Base-by-base conservation (phyloP, 2,113 vertebrate genomes). In the Chaetura pelagica region DNA sequence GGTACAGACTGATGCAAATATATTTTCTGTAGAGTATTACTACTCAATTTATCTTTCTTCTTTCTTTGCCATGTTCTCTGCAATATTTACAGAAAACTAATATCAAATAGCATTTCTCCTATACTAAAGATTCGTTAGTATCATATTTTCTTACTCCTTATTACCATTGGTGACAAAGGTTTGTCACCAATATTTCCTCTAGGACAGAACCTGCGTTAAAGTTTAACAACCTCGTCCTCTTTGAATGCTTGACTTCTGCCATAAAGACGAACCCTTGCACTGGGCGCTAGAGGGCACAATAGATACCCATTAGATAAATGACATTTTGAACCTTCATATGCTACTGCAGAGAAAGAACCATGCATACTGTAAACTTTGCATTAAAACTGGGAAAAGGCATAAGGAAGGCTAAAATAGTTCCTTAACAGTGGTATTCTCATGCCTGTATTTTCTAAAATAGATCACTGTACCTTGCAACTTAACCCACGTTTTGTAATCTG, bases 191-290 rank as follows among this genome's bases (percentile, higher is more conserved):
- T 12, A 4, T 35, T 81, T 84, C 63, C 6, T 59, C 57, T 59
- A 23, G 14, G 24, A 21, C 23, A 58, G 46, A 91, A 67, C 7
- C 62, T 58, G 30, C 16, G 1, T 32, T 58, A 35, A 58, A 59
- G 38, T 59, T 44, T 48, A 44, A 84, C 51, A 44, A 23, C 2
- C 21, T 34, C 1, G 0, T 12, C 17, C 20, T 48, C 2, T 12
- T 8, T 5, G 26, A 54, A 48, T 23, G 5, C 15, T 32, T 69
- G 17, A 1, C 18, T 49, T 59, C 48, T 38, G 26, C 23, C 21
- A 2, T 8, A 12, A 63, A 48, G 42, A 63, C 26, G 68, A 52
- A n/a, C 7, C 6, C 29, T 74, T 12, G 2, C 51, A 23, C 12
- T 68, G 67, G 63, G 68, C 57, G 2, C 75, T 63, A 94, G 82